Evolutionary conservation across 2,797 vertebrate genomes (phyloP).

Genomic region (Emydoidea blandingii): DNA sequence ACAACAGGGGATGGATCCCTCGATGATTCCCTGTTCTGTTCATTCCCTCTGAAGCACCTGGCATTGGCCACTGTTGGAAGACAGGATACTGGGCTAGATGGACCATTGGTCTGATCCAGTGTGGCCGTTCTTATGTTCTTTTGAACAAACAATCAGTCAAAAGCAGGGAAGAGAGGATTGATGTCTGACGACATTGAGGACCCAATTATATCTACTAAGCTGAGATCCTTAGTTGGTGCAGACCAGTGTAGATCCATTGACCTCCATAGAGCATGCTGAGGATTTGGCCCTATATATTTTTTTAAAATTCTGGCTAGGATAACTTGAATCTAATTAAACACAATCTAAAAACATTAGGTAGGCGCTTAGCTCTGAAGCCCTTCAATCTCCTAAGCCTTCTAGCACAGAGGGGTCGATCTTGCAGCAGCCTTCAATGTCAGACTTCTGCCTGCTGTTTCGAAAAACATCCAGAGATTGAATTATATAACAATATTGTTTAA

Average conservation of each 20-base stretch:
- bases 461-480: slow-evolving; percentile 19
- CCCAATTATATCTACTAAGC: neutral
- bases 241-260: fast-evolving
- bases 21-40: neutral
- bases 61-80: neutral
- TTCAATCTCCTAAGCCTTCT: slow-evolving; percentile 30
- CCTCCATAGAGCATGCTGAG: neutral
- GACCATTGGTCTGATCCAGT: too few species aligned
- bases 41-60: neutral
- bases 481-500: slow-evolving; percentile 47
- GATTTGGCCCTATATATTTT: neutral
- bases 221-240: neutral
- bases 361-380: neutral
- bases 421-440: neutral
- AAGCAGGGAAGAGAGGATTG: neutral
- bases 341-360: neutral
- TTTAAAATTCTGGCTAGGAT: neutral
- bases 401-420: slow-evolving; percentile 32
- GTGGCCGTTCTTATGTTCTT: too few species aligned
- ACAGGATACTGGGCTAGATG: neutral
- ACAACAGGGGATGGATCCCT: neutral
- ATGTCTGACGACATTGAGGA: neutral
- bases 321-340: neutral
- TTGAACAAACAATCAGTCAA: too few species aligned
- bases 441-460: slow-evolving; percentile 17